phyloP scores from a whole-genome alignment of 2,113 vertebrate genomes.

The Tichodroma muraria region DNA sequence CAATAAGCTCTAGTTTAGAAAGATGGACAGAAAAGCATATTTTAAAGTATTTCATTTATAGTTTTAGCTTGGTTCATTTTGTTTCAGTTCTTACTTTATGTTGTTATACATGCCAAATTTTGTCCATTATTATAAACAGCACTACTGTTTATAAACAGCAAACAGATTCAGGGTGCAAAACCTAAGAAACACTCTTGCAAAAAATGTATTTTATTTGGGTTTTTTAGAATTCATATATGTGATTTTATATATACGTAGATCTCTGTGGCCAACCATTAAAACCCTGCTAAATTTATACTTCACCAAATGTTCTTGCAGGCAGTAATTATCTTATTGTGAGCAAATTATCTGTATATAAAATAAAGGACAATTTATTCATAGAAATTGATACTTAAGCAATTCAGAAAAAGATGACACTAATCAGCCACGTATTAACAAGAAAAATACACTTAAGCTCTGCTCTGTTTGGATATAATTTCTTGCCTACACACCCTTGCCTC shows the following conservation, averaged over 20 bases:
- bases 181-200: neutral
- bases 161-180: neutral
- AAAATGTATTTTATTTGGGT: neutral
- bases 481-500: neutral
- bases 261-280: neutral
- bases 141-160: too few relatives aligned
- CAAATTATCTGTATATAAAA: neutral
- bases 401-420: neutral
- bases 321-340: neutral
- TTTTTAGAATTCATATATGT: neutral
- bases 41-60: neutral
- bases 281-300: neutral
- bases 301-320: neutral
- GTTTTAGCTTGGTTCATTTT: neutral
- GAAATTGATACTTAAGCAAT: neutral
- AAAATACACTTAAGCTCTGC: neutral
- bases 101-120: neutral
- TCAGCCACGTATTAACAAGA: neutral
- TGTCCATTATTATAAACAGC: neutral
- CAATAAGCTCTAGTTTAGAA: neutral
- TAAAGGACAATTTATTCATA: neutral
- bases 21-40: neutral
- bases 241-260: neutral
- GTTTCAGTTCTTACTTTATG: neutral
- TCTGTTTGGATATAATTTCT: neutral